Conservation (phyloP, 2,888 invertebrate species). For the Hypolimnas misippus region DNA sequence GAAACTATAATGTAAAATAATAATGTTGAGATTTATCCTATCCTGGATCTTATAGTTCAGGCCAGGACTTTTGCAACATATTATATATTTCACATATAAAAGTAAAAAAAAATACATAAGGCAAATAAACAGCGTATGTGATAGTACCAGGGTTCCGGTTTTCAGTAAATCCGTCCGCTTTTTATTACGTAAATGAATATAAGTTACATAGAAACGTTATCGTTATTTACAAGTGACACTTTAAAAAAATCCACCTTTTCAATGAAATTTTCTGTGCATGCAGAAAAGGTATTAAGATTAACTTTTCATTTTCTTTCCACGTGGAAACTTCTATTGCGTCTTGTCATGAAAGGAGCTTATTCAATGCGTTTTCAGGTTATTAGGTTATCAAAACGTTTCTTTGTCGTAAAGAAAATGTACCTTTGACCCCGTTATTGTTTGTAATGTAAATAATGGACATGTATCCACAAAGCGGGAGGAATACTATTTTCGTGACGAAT, state of each 20-base stretch:
- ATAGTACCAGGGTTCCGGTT: no score
- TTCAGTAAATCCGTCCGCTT: no score
- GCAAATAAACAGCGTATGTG: no score
- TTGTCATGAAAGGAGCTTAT: conserved; percentile 76
- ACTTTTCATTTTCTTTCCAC: conserved; percentile 78
- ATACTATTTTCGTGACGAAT: no score
- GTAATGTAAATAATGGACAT: conserved; percentile 39
- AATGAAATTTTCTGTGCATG: conserved; percentile 69
- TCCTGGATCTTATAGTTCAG: no score
- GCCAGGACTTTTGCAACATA: no score
- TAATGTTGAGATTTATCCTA: no score
- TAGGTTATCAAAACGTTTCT: conserved; percentile 61
- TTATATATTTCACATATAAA: no score
- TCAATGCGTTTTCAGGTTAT: conserved; percentile 71
- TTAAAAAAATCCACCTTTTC: conserved; percentile 55
- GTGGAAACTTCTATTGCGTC: conserved; percentile 68
- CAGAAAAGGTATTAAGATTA: conserved; percentile 75
- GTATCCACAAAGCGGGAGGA: conserved; percentile 11
- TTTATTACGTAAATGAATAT: neutral
- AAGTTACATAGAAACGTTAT: conserved; percentile 4
- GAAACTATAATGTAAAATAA: no score
- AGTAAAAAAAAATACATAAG: no score
- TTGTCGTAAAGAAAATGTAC: conserved; percentile 37
- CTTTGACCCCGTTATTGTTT: conserved; percentile 37
- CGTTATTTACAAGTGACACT: conserved; percentile 40